Base-by-base conservation (phyloP, 1,140 invertebrate species). In the Leptonema lineaticorne region DNA sequence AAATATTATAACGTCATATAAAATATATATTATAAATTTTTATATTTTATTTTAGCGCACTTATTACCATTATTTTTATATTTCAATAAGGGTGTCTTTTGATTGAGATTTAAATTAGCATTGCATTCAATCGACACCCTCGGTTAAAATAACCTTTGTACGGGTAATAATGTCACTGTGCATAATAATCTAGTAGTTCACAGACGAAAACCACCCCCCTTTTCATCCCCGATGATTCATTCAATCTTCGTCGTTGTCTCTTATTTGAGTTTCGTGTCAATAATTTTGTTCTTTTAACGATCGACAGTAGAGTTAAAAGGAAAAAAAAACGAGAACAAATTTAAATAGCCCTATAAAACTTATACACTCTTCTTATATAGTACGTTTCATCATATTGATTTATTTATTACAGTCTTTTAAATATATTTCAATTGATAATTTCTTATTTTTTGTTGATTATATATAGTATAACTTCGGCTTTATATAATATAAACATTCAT, bases 41-140 rank as follows among this genome's bases (percentile, higher is more conserved):
- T n/a, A n/a, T n/a, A n/a, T n/a, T n/a, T n/a, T n/a, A n/a, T n/a
- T n/a, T n/a, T n/a, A n/a, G n/a, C n/a, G n/a, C n/a, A n/a, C n/a
- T n/a, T n/a, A n/a, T n/a, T n/a, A n/a, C n/a, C n/a, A n/a, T n/a
- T n/a, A n/a, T n/a, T n/a, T n/a, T n/a, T n/a, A n/a, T n/a, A n/a
- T n/a, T n/a, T n/a, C n/a, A n/a, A n/a, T n/a, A n/a, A n/a, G n/a
- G n/a, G n/a, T n/a, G n/a, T n/a, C n/a, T n/a, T n/a, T n/a, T n/a
- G n/a, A n/a, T n/a, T n/a, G n/a, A n/a, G n/a, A 58, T 58, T 58
- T 58, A 26, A 58, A 58, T 58, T 58, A 58, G 56, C 56, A 58
- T 58, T 58, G 56, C 29, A 58, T 58, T 58, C 56, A 58, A 58
- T 26, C 56, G 56, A 58, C 56, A 27, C 56, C 56, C 56, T 58